Evolutionary conservation across 2,797 vertebrate species (phyloP).

Genomic region (Octomys mimax): DNA sequence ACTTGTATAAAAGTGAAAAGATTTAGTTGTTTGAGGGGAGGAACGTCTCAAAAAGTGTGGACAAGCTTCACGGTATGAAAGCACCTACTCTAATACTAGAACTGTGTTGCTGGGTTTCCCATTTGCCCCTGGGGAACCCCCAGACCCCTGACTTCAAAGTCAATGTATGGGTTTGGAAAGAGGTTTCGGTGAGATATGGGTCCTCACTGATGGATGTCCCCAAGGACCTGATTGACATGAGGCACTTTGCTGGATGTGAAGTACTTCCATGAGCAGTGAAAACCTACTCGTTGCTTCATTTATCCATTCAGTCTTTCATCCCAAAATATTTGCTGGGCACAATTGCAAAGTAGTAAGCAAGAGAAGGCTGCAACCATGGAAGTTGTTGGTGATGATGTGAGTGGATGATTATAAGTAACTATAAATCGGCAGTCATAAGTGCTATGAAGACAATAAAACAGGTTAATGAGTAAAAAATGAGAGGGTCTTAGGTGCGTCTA

Average conservation of each 20-base stretch:
- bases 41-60: background rate
- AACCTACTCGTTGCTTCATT: background rate
- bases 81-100: background rate
- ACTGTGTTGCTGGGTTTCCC: background rate
- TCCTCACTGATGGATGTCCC: background rate
- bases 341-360: background rate
- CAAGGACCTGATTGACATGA: background rate
- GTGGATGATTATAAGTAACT: background rate
- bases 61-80: background rate
- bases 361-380: background rate
- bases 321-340: background rate
- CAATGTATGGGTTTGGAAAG: background rate
- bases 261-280: background rate
- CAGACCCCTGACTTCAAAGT: background rate
- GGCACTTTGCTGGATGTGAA: background rate
- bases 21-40: background rate
- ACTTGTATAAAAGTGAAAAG: no score
- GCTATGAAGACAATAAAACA: background rate
- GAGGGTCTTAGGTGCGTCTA: background rate
- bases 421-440: background rate
- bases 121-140: background rate
- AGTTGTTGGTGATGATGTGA: background rate
- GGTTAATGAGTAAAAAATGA: background rate
- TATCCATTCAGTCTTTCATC: constrained; percentile 8
- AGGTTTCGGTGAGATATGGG: background rate